phyloP scores from a whole-genome alignment of 2,113 vertebrate genomes.

The Camarhynchus parvulus region DNA sequence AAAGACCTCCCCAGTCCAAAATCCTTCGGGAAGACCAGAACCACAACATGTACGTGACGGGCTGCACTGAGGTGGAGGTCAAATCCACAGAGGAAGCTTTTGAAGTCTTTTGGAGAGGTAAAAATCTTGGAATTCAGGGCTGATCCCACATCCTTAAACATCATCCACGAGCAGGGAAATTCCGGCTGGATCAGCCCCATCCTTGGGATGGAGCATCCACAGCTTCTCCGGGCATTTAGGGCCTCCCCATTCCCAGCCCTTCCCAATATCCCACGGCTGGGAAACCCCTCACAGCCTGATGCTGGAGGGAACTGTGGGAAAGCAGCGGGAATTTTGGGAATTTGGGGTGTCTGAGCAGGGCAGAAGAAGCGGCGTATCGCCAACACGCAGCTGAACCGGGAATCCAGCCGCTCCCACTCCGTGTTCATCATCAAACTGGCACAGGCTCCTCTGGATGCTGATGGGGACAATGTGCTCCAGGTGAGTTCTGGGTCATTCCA shows the following conservation, averaged over 20 bases:
- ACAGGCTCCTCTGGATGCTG: slow-evolving; percentile 91
- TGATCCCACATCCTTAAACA: background rate
- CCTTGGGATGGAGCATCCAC: background rate
- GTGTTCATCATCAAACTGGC: slow-evolving; percentile 93
- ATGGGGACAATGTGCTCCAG: slow-evolving; percentile 91
- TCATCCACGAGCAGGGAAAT: background rate
- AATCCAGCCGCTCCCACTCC: slow-evolving; percentile 94
- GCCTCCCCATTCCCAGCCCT: background rate
- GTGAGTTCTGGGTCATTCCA: slow-evolving; percentile 32
- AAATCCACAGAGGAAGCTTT: slow-evolving; percentile 93
- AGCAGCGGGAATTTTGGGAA: background rate
- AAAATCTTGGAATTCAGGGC: background rate
- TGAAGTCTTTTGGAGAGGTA: slow-evolving; percentile 97
- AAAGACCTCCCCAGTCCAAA: slow-evolving; percentile 92
- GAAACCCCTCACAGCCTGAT: fast-evolving
- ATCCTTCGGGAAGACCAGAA: slow-evolving; percentile 93
- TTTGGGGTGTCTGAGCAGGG: slow-evolving; percentile 36
- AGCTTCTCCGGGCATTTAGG: fast-evolving
- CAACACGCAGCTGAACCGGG: slow-evolving; percentile 90
- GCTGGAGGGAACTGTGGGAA: background rate
- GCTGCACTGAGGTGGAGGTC: slow-evolving; percentile 94
- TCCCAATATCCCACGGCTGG: background rate
- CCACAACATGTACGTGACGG: slow-evolving; percentile 96
- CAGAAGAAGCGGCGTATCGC: slow-evolving; percentile 84
- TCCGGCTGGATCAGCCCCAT: fast-evolving